Evolutionary conservation across 2,113 vertebrate genomes (phyloP).

Genomic region (Archilochus colubris): DNA sequence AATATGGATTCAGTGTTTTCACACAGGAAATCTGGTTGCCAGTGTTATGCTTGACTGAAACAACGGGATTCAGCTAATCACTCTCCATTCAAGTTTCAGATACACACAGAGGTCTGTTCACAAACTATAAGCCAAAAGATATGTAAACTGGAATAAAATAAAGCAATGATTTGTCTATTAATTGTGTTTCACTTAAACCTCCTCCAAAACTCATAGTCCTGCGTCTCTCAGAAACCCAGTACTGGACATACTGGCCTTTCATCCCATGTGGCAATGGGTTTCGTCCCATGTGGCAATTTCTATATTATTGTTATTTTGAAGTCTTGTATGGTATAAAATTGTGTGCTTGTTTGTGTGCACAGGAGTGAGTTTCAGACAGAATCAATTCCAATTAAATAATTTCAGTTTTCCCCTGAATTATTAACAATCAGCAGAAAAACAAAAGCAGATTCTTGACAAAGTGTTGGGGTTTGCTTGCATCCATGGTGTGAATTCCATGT

Average conservation of each 20-base stretch:
- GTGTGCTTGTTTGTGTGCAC: not conserved
- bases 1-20: not conserved
- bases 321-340: not conserved
- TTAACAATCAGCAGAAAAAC: not conserved
- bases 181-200: not conserved
- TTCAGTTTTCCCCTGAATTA: not conserved
- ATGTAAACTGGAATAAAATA: not conserved
- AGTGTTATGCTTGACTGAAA: not conserved
- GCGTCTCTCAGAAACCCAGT: not conserved
- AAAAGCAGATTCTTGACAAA: not conserved
- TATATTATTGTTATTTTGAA: not conserved
- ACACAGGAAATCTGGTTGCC: not conserved
- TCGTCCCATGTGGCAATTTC: not conserved
- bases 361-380: not conserved
- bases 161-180: not conserved
- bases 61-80: not conserved
- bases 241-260: fast-evolving
- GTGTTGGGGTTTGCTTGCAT: not conserved
- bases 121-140: not conserved
- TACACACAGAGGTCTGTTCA: not conserved
- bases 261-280: not conserved
- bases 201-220: not conserved
- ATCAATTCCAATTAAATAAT: not conserved
- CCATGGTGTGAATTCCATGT: not conserved
- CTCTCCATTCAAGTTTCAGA: not conserved